A percentile compares a stretch with the other conserved stretches of the same genome.
phyloP scores from a whole-genome alignment of 2,888 invertebrate genomes.

The Drosophila cognata region DNA sequence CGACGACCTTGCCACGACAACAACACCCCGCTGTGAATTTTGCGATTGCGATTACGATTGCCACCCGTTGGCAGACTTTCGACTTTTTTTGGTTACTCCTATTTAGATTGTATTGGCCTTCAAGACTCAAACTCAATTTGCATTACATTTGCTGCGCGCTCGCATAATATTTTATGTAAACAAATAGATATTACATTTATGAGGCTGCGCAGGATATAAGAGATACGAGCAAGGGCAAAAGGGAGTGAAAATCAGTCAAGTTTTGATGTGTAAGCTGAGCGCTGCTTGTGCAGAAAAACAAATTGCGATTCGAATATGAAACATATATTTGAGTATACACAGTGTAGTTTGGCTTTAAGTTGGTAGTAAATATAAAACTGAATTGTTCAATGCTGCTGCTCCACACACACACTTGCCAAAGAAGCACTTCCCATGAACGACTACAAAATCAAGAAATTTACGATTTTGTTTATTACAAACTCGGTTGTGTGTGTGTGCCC shows the following conservation, averaged over 20 bases:
- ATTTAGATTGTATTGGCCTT: slow-evolving; percentile 48
- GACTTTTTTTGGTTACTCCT: slow-evolving; percentile 25
- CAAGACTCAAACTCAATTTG: slow-evolving; percentile 68
- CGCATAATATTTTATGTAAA: slow-evolving; percentile 54
- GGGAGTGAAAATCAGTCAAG: neutral
- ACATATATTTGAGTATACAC: neutral
- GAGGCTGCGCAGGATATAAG: neutral
- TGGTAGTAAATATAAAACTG: slow-evolving; percentile 1
- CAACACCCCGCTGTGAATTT: slow-evolving; percentile 25
- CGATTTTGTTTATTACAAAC: slow-evolving; percentile 36
- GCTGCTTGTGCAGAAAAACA: neutral
- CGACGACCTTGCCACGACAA: slow-evolving; percentile 57
- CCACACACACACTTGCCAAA: neutral
- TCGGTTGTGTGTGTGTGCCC: neutral
- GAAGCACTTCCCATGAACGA: neutral
- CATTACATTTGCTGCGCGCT: slow-evolving; percentile 68
- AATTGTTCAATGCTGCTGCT: neutral
- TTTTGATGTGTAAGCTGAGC: neutral
- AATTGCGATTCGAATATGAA: neutral
- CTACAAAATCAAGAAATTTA: slow-evolving; percentile 12
- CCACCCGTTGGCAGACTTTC: slow-evolving; percentile 20
- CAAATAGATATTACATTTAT: slow-evolving; percentile 55
- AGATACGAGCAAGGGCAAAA: slow-evolving; percentile 1
- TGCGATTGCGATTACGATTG: slow-evolving; percentile 20
- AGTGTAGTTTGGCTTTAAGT: neutral